phyloP scores from a whole-genome alignment of 2,888 invertebrate species.

The Antitype chi region DNA sequence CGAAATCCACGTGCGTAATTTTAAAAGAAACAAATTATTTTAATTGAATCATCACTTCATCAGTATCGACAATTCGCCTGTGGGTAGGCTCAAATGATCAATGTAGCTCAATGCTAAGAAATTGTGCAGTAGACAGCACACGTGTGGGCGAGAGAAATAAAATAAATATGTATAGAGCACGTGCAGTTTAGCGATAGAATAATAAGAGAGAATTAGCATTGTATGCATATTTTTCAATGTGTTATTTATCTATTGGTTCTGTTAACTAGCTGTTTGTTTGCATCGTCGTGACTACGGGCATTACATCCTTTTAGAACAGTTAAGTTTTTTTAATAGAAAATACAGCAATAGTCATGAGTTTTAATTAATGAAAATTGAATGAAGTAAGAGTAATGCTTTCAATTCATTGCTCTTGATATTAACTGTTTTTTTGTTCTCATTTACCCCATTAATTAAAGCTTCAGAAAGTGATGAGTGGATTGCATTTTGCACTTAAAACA shows the following conservation, averaged over 20 bases:
- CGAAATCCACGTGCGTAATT: conserved; percentile 48
- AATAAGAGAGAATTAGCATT: conserved; percentile 57
- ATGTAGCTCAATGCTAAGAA: conserved; percentile 62
- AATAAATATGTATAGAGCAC: conserved; percentile 55
- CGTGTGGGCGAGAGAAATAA: conserved; percentile 56
- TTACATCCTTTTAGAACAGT: background rate
- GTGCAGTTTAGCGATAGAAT: conserved; percentile 52
- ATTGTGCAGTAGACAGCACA: conserved; percentile 48
- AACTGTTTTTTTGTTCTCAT: background rate
- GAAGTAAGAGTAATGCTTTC: background rate
- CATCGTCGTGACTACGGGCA: conserved; percentile 4
- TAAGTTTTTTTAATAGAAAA: background rate
- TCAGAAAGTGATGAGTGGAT: background rate
- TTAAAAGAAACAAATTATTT: conserved; percentile 45
- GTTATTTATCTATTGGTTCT: conserved; percentile 37
- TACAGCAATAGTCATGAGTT: background rate
- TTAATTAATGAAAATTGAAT: background rate
- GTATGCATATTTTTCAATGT: conserved; percentile 54
- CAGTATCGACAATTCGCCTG: conserved; percentile 57
- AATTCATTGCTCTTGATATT: background rate
- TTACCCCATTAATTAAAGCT: background rate
- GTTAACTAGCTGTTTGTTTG: background rate
- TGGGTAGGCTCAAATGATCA: conserved; percentile 49
- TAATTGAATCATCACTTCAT: conserved; percentile 50
- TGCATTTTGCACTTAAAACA: background rate